Evolutionary conservation across 1,140 invertebrate genomes (phyloP).

Genomic region (Harpegnathos saltator): DNA sequence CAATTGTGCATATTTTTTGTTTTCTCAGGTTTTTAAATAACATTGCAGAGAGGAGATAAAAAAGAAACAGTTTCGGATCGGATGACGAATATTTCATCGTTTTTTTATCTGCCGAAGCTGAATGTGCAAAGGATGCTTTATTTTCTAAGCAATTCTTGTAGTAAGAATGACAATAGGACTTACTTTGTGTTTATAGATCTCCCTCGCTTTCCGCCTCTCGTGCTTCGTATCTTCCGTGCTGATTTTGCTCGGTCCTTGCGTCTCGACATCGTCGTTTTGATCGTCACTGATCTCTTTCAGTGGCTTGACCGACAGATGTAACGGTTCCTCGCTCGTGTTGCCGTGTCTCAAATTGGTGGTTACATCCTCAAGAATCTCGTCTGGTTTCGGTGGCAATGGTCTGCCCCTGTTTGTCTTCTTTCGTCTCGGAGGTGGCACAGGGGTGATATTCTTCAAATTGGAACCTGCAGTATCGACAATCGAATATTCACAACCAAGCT

Average conservation of each 20-base stretch:
- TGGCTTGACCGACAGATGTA: constrained; percentile 79
- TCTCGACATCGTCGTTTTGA: constrained; percentile 30
- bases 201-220: constrained; percentile 69
- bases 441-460: constrained; percentile 77
- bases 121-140: neutral
- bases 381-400: constrained; percentile 82
- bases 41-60: neutral
- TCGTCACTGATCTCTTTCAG: constrained; percentile 62
- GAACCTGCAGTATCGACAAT: constrained; percentile 67
- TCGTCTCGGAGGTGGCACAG: constrained; percentile 82
- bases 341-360: constrained; percentile 51
- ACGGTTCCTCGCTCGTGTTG: constrained; percentile 77
- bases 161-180: no score
- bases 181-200: constrained; percentile 80
- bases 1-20: neutral
- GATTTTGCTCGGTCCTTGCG: neutral
- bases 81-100: neutral
- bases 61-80: no score
- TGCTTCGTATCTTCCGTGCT: constrained; percentile 32
- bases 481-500: neutral
- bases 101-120: no score
- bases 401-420: constrained; percentile 79
- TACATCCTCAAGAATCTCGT: constrained; percentile 70
- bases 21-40: neutral
- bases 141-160: no score